Evolutionary conservation across 2,888 invertebrate species (phyloP), one percentile per base, ranked within the genome.

Genomic region (Lysandra bellargus): DNA sequence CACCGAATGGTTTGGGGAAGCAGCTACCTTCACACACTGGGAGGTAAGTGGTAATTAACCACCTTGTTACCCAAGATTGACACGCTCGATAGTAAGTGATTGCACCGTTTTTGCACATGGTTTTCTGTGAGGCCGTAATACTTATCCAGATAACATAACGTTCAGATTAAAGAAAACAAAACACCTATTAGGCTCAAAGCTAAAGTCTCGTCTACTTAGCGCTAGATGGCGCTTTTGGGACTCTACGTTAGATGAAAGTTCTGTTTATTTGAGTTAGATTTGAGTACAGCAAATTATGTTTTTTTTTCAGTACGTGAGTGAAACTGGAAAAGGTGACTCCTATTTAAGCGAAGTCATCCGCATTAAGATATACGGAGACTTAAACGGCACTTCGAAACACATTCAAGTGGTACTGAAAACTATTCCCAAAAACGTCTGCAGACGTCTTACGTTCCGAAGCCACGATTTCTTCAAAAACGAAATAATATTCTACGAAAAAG

Each of bases 401-500:
- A 87, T 96, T 0, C 95, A 95, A 85, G 88, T 96, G 0, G 91
- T 97, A 17, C 91, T 96, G 0, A 97, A 97, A 87, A 94, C 94
- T n/a, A 94, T 97, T 83, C 97, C 97, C 0, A 95, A 93, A 78
- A 96, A 95, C 84, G 81, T 95, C 1, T 96, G 95, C 0, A 89
- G 97, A 49, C 94, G 96, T 0, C 95, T 96, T 49, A 96, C 97
- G 0, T 97, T 95, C 83, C 93, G 96, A 80, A 96, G 96, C 64
- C 85, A 92, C 3, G 96, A 96, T 77, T 97, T 97, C 86, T 97
- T 97, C 84, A 91, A 91, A 81, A 97, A 97, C 85, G 97, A 97
- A 89, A 96, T 96, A 0, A 89, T 91, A 78, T 97, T 97, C 86
- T 97, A 97, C 87, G 89, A 91, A 64, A 89, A 88, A 81, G 93